Conservation (phyloP, 2,888 invertebrate genomes). For the Megamerina dolium region DNA sequence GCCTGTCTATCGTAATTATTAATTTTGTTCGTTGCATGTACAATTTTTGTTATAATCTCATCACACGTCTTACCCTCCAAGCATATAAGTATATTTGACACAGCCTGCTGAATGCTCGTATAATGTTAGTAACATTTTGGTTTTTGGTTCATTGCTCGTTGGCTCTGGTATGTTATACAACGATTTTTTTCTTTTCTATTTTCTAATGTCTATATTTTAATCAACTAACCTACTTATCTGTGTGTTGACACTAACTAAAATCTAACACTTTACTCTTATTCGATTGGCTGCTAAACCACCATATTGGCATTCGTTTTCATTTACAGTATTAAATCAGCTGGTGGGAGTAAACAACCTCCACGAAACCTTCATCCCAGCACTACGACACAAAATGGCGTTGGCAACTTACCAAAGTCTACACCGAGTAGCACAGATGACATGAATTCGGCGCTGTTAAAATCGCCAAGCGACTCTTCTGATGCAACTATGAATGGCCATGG, state of each 20-base stretch:
- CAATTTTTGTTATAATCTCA: no score
- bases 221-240: not conserved
- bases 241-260: no score
- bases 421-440: conserved; percentile 63
- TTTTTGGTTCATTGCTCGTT: not conserved
- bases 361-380: conserved; percentile 26
- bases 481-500: conserved; percentile 54
- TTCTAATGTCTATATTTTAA: not conserved
- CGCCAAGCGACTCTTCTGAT: conserved; percentile 53
- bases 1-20: no score
- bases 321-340: conserved; percentile 42
- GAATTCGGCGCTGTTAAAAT: conserved; percentile 62
- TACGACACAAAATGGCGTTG: conserved; percentile 24
- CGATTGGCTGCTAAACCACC: no score
- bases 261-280: no score
- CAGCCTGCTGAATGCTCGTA: no score
- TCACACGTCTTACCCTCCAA: no score
- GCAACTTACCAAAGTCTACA: conserved; percentile 51
- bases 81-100: no score
- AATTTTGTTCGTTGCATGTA: no score
- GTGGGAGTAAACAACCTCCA: conserved; percentile 30
- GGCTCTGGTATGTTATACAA: no score
- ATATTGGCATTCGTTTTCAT: no score
- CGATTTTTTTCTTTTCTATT: not conserved
- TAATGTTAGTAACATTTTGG: not conserved